Percentiles rank a stretch among this genome's conserved stretches.
These are phyloP conservation scores for Sitta carolinensis DNA, from an alignment of 2,797 vertebrate genomes.

Conservation along the genomic window DNA sequence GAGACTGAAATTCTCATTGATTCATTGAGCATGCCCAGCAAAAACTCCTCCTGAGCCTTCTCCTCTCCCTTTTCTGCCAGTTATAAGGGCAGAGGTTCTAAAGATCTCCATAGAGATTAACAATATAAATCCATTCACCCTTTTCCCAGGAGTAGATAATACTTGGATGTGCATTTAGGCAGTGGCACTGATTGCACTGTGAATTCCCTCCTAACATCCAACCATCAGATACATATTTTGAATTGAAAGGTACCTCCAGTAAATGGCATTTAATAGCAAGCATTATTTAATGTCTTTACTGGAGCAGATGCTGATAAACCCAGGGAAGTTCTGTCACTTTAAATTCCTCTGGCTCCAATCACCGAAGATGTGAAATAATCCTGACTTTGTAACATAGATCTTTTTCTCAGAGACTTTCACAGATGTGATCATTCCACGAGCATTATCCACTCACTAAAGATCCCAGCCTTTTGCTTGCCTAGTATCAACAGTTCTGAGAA, in stretches of 20 bases:
- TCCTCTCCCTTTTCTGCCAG: not conserved
- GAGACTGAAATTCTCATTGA: conserved; percentile 4
- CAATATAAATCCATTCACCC: not conserved
- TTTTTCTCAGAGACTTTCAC: not conserved
- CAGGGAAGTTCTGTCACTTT: not conserved
- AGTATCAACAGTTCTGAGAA: not conserved
- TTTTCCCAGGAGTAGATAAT: not conserved
- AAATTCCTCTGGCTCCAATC: not conserved
- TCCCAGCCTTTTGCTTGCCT: not conserved
- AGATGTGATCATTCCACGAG: not conserved
- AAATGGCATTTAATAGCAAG: not conserved
- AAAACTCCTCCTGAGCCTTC: not conserved
- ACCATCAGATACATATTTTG: not conserved
- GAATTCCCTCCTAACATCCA: not conserved
- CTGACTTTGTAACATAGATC: not conserved
- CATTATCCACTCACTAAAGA: not conserved
- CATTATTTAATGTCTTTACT: not conserved
- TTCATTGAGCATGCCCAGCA: not conserved
- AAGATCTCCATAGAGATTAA: not conserved
- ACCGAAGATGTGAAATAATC: not conserved
- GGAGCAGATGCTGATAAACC: not conserved
- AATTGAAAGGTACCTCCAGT: not conserved
- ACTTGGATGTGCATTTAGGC: not conserved
- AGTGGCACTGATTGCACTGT: not conserved
- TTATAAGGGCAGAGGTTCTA: not conserved